These are phyloP conservation scores for Ctena decussata DNA, from an alignment of 2,888 invertebrate genomes.

Conservation along the genomic window DNA sequence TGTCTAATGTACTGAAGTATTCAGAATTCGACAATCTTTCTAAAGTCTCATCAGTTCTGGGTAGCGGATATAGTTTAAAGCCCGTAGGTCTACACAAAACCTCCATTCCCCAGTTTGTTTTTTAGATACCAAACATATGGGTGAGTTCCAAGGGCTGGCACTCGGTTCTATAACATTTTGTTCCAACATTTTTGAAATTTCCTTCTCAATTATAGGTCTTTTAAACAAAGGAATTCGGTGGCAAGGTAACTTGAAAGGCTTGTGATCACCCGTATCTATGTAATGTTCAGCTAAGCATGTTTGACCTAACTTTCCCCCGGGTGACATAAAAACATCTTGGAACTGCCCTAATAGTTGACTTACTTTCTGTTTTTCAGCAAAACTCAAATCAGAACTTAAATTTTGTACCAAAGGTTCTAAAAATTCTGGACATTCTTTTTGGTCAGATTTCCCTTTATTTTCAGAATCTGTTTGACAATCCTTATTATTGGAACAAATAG, in stretches of 20 bases:
- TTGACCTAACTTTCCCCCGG: not conserved
- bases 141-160: not conserved
- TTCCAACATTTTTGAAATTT: not conserved
- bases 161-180: not conserved
- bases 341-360: not conserved
- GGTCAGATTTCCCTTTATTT: not conserved
- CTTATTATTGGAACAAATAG: not conserved
- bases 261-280: not conserved
- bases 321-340: not conserved
- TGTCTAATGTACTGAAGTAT: too few species aligned
- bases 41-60: not conserved
- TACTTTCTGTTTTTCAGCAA: not conserved
- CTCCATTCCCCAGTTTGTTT: not conserved
- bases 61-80: conserved; percentile 3
- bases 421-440: not conserved
- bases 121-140: not conserved
- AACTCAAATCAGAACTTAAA: not conserved
- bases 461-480: not conserved
- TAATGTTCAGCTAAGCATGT: not conserved
- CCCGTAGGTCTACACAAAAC: not conserved
- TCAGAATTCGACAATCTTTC: not conserved
- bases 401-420: not conserved
- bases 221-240: not conserved
- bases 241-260: not conserved
- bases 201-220: not conserved